Evolutionary conservation across 2,797 vertebrate genomes (phyloP).

Genomic region (Centropyge bicolor): DNA sequence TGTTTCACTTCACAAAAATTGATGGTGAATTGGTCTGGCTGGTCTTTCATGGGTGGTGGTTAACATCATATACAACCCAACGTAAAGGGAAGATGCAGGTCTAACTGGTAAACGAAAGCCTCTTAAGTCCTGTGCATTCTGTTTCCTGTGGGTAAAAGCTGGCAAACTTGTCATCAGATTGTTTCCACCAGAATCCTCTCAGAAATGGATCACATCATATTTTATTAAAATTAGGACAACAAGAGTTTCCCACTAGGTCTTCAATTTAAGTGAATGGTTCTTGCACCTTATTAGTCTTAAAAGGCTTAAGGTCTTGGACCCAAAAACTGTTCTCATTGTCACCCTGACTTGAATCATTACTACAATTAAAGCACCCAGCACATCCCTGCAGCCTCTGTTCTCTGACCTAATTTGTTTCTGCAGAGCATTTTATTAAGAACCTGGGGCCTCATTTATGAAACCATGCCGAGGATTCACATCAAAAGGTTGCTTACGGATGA

Average conservation of each 20-base stretch:
- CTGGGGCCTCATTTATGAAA: background rate
- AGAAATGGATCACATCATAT: background rate
- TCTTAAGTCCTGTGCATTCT: background rate
- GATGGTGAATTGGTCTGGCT: constrained; percentile 1
- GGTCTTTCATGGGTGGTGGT: background rate
- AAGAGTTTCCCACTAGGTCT: background rate
- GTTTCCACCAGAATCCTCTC: constrained; percentile 1
- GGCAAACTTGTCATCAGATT: background rate
- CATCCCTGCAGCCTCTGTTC: constrained; percentile 27
- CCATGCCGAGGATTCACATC: too few relatives aligned
- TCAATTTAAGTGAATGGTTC: constrained; percentile 5
- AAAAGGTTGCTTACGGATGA: too few relatives aligned
- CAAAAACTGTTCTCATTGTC: constrained; percentile 29
- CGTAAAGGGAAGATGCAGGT: background rate
- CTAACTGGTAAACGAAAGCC: background rate
- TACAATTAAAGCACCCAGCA: constrained; percentile 37
- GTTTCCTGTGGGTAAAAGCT: constrained; percentile 1
- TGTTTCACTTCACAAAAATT: constrained; percentile 30
- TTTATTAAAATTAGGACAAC: background rate
- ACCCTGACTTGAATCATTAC: constrained; percentile 50
- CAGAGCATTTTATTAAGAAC: constrained; percentile 42
- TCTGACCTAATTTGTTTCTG: constrained; percentile 42
- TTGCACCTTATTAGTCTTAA: constrained; percentile 19
- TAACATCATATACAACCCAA: background rate
- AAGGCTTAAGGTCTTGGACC: constrained; percentile 18